These are phyloP conservation scores for Aphis craccivora DNA, from an alignment of 1,140 invertebrate genomes.

Conservation along the genomic window DNA sequence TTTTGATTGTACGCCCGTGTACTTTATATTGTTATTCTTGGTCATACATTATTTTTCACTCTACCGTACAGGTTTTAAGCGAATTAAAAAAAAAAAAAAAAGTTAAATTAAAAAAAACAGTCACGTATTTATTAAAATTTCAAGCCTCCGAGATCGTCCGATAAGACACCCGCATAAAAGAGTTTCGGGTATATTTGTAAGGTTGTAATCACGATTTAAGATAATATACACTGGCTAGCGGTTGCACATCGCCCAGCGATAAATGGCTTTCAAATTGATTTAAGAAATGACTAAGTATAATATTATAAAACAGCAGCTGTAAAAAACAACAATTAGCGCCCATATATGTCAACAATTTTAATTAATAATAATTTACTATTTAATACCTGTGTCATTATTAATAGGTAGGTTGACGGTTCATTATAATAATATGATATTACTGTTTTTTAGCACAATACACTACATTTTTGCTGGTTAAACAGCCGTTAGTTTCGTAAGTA, in stretches of 20 bases:
- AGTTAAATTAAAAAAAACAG: not conserved
- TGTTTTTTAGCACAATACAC: not conserved
- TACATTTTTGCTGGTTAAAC: not conserved
- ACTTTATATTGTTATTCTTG: constrained; percentile 32
- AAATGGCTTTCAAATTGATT: not conserved
- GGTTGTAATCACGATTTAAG: not conserved
- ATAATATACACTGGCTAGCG: not conserved
- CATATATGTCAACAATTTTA: not conserved
- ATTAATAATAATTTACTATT: not conserved
- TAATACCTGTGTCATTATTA: not conserved
- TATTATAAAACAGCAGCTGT: not conserved
- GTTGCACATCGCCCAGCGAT: not conserved
- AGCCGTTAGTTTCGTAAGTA: not conserved
- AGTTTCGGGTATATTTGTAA: not conserved
- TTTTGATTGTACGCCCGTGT: constrained; percentile 23
- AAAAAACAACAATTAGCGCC: not conserved
- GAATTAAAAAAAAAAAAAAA: not conserved
- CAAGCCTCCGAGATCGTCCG: not conserved
- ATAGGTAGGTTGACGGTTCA: not conserved
- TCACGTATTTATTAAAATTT: constrained; percentile 22
- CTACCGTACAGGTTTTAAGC: not conserved
- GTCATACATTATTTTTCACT: constrained; percentile 15
- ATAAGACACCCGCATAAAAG: not conserved
- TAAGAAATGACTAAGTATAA: not conserved
- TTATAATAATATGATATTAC: not conserved